These are phyloP conservation scores for Myotis brandtii DNA, from an alignment of 2,113 vertebrate species.

Conservation along the genomic window DNA sequence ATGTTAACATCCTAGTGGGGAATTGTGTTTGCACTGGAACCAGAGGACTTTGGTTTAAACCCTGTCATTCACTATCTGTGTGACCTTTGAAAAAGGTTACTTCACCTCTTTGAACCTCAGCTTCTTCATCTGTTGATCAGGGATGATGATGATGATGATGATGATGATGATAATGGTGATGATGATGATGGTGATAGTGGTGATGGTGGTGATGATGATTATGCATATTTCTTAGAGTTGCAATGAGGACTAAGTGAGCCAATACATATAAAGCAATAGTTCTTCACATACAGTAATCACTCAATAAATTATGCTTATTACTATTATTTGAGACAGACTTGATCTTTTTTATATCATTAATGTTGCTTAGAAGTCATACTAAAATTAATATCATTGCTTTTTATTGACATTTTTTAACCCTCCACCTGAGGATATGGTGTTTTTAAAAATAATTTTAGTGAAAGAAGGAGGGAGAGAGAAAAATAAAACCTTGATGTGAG, in stretches of 20 bases:
- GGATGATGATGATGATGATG: not conserved
- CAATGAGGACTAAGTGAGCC: not conserved
- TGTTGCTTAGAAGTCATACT: not conserved
- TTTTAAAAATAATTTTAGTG: not conserved
- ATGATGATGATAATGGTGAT: too few species aligned
- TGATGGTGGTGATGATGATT: not conserved
- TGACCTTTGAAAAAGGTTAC: not conserved
- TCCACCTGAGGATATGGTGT: not conserved
- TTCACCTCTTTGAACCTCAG: not conserved
- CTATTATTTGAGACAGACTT: too few species aligned
- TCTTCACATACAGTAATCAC: too few species aligned
- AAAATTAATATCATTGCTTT: not conserved
- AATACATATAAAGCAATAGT: fast-evolving
- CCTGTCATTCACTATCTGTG: too few species aligned
- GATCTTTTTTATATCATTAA: not conserved
- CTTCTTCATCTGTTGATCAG: not conserved
- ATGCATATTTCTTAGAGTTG: not conserved
- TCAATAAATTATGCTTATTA: not conserved
- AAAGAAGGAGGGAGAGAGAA: not conserved
- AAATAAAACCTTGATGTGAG: not conserved
- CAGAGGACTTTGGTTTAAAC: too few species aligned
- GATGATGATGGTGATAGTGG: too few species aligned
- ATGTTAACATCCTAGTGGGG: too few species aligned
- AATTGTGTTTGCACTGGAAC: not conserved
- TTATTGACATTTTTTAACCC: not conserved